Base-by-base conservation (phyloP, 2,113 vertebrate genomes). In the Lampris incognitus region DNA sequence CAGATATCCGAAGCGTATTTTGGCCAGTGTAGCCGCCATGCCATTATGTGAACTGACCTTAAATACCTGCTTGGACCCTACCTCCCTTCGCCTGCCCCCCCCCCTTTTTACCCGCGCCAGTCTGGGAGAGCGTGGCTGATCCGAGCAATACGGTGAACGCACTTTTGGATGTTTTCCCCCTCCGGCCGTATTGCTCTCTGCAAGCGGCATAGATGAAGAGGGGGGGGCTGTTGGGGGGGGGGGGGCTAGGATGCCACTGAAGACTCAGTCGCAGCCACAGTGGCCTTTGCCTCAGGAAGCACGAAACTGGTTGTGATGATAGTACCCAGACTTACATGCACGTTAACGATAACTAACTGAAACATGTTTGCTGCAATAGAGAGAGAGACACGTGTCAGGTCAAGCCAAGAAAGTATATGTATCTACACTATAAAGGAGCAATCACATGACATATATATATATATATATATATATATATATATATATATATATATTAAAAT, bases 321-420 rank as follows among this genome's bases (percentile, higher is more conserved):
- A 86, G 91, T 89, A 90, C 90, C 83, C 78, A 85, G 87, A 83
- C 75, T 66, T 81, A 89, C 82, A 85, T 94, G 94, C 95, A 95
- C 92, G 90, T 85, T 65, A 72, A 71, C 24, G 89, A 87, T 91
- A 82, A 91, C 90, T 78, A 93, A 76, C 63, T 41, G 92, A 93
- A 92, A 24, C 92, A 92, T 91, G 93, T 94, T 91, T 93, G 90
- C 93, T 93, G 92, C 92, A 88, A 90, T 93, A 94, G 93, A 92
- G 87, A 93, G 88, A 94, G 93, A 92, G 87, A 93, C 88, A 94
- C 91, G 85, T 93, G 87, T 88, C 80, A 80, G 78, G 92, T 92
- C 85, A 24, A 92, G 93, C 78, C 78, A 78, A 79, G 56, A 73
- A 85, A 84, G 55, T 76, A 60, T 86, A 85, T 93, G 90, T 93